Conservation (phyloP, 1,140 invertebrate species). For the Penaeus vannamei region DNA sequence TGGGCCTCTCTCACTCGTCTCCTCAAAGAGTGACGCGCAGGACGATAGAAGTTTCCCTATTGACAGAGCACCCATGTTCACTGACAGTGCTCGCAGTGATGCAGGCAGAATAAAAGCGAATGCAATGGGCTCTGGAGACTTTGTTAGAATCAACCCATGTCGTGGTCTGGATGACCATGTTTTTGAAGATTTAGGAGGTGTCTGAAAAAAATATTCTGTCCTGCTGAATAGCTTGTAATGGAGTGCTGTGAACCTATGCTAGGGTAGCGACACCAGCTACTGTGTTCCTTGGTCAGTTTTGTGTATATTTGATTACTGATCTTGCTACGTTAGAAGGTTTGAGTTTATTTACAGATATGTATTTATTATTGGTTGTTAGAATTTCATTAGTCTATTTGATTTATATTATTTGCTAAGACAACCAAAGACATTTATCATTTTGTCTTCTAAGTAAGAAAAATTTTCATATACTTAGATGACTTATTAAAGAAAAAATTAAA, state of each 20-base stretch:
- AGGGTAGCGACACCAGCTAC: slow-evolving; percentile 54
- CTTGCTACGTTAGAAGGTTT: slow-evolving; percentile 37
- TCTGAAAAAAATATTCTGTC: slow-evolving; percentile 53
- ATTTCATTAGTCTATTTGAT: slow-evolving; percentile 28
- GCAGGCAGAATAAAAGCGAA: slow-evolving; percentile 46
- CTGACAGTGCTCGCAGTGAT: slow-evolving; percentile 53
- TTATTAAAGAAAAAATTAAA: no score
- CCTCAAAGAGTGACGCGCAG: slow-evolving; percentile 63
- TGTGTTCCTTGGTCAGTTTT: slow-evolving; percentile 55
- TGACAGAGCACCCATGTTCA: slow-evolving; percentile 50
- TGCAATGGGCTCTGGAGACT: slow-evolving; percentile 58
- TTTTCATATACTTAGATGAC: no score
- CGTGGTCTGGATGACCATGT: slow-evolving; percentile 60
- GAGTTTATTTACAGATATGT: slow-evolving; percentile 60
- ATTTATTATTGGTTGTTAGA: slow-evolving; percentile 52
- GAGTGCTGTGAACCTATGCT: slow-evolving; percentile 61
- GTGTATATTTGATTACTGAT: slow-evolving; percentile 52
- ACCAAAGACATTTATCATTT: slow-evolving; percentile 54
- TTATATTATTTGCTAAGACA: slow-evolving; percentile 42
- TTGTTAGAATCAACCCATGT: slow-evolving; percentile 56
- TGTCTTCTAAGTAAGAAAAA: no score
- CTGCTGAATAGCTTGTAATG: slow-evolving; percentile 59
- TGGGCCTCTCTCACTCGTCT: slow-evolving; percentile 62
- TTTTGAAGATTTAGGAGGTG: slow-evolving; percentile 64
- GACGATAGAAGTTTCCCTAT: slow-evolving; percentile 49